Evolutionary conservation across 2,113 vertebrate genomes (phyloP).

Genomic region (Megaceryle torquata): DNA sequence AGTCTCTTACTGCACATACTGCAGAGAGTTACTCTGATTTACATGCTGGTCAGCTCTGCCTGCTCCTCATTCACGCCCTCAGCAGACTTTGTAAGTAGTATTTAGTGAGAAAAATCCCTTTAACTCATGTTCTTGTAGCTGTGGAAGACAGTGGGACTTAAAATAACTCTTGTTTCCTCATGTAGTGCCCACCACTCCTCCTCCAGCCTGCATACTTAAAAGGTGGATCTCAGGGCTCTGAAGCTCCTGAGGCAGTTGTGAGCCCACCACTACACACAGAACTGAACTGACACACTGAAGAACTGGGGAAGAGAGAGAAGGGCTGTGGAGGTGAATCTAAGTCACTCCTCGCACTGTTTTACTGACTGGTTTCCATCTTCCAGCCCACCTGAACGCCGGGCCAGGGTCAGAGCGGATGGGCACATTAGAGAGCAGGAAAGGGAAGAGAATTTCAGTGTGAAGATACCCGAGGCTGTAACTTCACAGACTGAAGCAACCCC

Average conservation of each 20-base stretch:
- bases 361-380: neutral
- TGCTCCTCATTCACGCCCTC: neutral
- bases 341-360: neutral
- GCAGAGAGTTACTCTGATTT: neutral
- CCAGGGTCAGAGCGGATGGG: neutral
- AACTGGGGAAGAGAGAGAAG: neutral
- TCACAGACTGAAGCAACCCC: neutral
- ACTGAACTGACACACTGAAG: neutral
- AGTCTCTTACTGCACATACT: neutral
- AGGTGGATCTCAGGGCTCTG: neutral
- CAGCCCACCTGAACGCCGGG: neutral
- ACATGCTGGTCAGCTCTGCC: neutral
- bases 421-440: neutral
- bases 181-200: neutral
- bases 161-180: neutral
- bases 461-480: neutral
- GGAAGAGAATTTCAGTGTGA: neutral
- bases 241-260: neutral
- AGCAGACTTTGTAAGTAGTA: neutral
- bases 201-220: neutral
- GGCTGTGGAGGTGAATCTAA: rapidly evolving
- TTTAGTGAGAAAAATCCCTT: neutral
- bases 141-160: neutral
- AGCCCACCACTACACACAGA: neutral
- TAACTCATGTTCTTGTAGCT: neutral